These are phyloP conservation scores for Apostichopus californicus DNA, from an alignment of 35 echinoderm and acorn worm genomes.

Conservation along the genomic window DNA sequence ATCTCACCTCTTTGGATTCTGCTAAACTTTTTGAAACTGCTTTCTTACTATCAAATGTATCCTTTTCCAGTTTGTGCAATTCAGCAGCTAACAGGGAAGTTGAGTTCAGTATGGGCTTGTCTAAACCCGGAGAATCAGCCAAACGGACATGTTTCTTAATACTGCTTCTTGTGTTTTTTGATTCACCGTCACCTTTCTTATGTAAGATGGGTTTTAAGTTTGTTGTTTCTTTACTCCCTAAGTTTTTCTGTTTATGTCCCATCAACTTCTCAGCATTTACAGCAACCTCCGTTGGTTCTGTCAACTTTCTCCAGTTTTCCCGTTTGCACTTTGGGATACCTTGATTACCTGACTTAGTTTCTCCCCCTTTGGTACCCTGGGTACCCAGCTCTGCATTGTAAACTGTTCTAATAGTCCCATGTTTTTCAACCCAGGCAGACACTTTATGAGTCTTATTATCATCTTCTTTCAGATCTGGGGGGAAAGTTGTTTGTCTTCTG, in stretches of 20 bases:
- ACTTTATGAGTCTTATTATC: neutral
- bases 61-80: neutral
- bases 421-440: slow-evolving; percentile 25
- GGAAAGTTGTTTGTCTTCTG: neutral
- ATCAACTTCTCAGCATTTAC: neutral
- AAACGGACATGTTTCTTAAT: slow-evolving; percentile 18
- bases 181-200: neutral
- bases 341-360: neutral
- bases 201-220: neutral
- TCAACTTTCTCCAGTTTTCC: neutral
- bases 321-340: neutral
- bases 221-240: neutral
- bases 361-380: neutral
- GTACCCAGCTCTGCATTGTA: neutral
- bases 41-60: slow-evolving; percentile 1
- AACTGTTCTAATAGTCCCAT: neutral
- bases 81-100: neutral
- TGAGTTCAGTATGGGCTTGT: neutral
- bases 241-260: neutral
- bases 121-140: neutral
- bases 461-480: neutral
- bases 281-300: neutral
- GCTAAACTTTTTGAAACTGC: slow-evolving; percentile 13
- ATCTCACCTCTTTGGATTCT: slow-evolving; percentile 24
- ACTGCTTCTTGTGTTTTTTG: neutral